Evolutionary conservation across 2,888 invertebrate genomes (phyloP).

Genomic region (Agriotes lineatus): DNA sequence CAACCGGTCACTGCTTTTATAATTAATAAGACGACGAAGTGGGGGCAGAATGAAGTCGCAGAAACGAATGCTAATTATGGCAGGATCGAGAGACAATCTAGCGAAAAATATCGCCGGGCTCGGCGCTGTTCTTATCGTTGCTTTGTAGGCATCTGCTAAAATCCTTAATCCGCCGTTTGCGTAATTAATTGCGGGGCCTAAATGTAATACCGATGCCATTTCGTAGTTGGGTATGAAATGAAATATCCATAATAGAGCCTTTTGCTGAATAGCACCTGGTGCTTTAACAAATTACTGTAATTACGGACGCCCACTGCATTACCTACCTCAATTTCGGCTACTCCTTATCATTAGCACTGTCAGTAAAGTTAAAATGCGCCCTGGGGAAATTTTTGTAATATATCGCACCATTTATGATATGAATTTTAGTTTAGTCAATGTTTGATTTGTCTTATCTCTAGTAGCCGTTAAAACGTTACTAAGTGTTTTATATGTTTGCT

Average conservation of each 20-base stretch:
- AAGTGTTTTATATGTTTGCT: too few species aligned
- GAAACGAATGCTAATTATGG: too few species aligned
- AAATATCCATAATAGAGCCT: slow-evolving; percentile 31
- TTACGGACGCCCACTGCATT: slow-evolving; percentile 21
- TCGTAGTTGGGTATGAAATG: slow-evolving; percentile 22
- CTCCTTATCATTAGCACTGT: slow-evolving; percentile 5
- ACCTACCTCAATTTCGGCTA: slow-evolving; percentile 21
- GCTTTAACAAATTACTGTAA: slow-evolving; percentile 34
- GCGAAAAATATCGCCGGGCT: too few species aligned
- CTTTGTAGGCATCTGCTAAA: not conserved
- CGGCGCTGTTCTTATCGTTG: not conserved
- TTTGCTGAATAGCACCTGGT: slow-evolving; percentile 33
- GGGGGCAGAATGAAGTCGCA: too few species aligned
- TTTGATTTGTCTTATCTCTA: too few species aligned
- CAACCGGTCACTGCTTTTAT: too few species aligned
- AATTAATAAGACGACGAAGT: too few species aligned
- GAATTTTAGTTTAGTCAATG: too few species aligned
- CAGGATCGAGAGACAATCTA: too few species aligned
- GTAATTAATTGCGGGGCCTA: slow-evolving; percentile 31
- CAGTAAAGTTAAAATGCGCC: not conserved
- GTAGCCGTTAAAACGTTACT: too few species aligned
- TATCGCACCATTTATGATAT: too few species aligned
- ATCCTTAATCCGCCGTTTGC: slow-evolving; percentile 17
- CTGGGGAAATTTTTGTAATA: not conserved
- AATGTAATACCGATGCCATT: slow-evolving; percentile 33